Percentiles rank a stretch among this genome's conserved stretches.
Conservation (phyloP, 2,888 invertebrate genomes). For the Drosophila kanekoi region DNA sequence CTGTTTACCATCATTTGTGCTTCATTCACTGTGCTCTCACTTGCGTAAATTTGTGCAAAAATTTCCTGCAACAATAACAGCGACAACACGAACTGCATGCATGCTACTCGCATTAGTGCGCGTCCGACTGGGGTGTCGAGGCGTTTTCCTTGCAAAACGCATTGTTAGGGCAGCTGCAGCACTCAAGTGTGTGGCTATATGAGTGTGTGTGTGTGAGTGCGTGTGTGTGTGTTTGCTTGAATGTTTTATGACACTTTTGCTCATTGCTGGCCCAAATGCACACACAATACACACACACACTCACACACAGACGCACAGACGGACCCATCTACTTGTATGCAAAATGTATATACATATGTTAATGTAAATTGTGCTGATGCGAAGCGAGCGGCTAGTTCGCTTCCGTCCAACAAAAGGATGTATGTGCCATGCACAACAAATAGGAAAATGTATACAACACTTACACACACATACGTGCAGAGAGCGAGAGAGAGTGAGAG, state of each 20-base stretch:
- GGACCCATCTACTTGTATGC: conserved; percentile 11
- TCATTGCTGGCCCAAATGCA: conserved; percentile 65
- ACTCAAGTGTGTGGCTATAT: conserved; percentile 19
- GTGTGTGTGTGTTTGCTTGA: conserved; percentile 16
- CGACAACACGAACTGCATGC: conserved; percentile 35
- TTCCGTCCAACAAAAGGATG: conserved; percentile 69
- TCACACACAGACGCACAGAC: conserved; percentile 4
- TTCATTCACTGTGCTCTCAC: conserved; percentile 45
- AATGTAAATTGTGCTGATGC: conserved; percentile 29
- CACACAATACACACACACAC: conserved; percentile 15
- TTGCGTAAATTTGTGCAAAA: conserved; percentile 58
- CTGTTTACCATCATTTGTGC: conserved; percentile 52
- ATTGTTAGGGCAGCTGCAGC: conserved; percentile 24
- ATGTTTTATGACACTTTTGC: conserved; percentile 63
- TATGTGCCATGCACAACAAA: conserved; percentile 68
- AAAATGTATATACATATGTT: conserved; percentile 15
- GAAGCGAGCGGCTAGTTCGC: conserved; percentile 32
- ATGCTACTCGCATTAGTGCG: conserved; percentile 17
- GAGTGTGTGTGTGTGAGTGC: conserved; percentile 12
- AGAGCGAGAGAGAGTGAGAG: not conserved
- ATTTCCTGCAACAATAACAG: conserved; percentile 28
- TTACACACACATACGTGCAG: not conserved
- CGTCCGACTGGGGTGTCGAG: conserved; percentile 18
- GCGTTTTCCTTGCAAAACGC: conserved; percentile 15
- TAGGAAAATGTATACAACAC: conserved; percentile 45